A percentile compares a stretch with the other conserved stretches of the same genome.
These are phyloP conservation scores for Epinotia nisella DNA, from an alignment of 2,888 invertebrate genomes.

Conservation along the genomic window DNA sequence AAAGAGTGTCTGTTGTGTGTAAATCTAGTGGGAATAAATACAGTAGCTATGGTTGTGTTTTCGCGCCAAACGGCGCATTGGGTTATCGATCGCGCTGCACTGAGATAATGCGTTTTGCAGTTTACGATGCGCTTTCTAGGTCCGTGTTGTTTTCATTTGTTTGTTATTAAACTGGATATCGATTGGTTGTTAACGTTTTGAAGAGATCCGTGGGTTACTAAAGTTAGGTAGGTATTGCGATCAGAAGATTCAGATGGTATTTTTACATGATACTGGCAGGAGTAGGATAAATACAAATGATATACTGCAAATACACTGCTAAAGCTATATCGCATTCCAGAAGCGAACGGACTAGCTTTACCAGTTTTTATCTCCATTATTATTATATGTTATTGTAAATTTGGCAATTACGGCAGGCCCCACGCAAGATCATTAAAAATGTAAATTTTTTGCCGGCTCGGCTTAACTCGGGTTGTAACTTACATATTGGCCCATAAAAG, in stretches of 20 bases:
- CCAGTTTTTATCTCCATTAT: slow-evolving; percentile 67
- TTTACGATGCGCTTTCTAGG: slow-evolving; percentile 52
- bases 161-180: slow-evolving; percentile 23
- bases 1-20: slow-evolving; percentile 9
- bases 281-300: slow-evolving; percentile 46
- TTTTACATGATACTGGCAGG: not conserved
- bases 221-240: too few species aligned
- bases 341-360: slow-evolving; percentile 65
- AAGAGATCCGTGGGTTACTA: slow-evolving; percentile 13
- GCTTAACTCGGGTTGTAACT: slow-evolving; percentile 33
- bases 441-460: slow-evolving; percentile 30
- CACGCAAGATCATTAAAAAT: slow-evolving; percentile 35
- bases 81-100: slow-evolving; percentile 74
- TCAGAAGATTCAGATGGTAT: not conserved
- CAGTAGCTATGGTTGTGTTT: slow-evolving; percentile 61
- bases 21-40: not conserved
- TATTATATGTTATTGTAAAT: slow-evolving; percentile 50
- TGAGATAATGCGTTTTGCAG: slow-evolving; percentile 61
- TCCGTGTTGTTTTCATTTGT: slow-evolving; percentile 34
- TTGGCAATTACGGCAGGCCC: slow-evolving; percentile 50
- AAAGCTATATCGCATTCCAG: slow-evolving; percentile 59
- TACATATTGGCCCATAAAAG: slow-evolving; percentile 37
- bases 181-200: slow-evolving; percentile 16
- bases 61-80: slow-evolving; percentile 69
- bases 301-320: slow-evolving; percentile 46